Evolutionary conservation across 1,140 invertebrate genomes (phyloP).

Genomic region (Tetramorium alpestre): DNA sequence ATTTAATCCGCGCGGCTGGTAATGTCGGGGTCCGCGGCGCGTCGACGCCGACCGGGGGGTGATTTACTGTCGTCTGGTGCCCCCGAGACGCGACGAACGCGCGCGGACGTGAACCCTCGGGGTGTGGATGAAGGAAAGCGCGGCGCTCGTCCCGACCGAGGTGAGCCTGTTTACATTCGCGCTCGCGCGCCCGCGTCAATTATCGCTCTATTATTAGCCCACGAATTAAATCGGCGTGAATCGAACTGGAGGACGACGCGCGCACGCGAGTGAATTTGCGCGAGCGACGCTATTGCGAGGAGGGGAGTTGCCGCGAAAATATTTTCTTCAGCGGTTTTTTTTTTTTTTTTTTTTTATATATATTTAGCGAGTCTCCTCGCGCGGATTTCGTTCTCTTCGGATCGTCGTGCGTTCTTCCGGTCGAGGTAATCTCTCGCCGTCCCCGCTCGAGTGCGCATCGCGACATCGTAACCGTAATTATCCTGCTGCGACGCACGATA

Average conservation of each 20-base stretch:
- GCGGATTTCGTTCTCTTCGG: not conserved
- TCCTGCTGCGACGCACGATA: conserved; percentile 31
- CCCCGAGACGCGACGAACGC: not conserved
- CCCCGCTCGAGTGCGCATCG: not conserved
- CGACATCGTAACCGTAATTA: conserved; percentile 13
- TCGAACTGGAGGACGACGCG: not conserved
- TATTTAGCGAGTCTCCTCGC: not conserved
- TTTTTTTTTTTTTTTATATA: not conserved
- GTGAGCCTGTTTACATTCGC: not conserved
- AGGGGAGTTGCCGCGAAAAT: no score
- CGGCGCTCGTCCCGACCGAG: no score
- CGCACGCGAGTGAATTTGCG: no score
- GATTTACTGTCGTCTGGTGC: conserved; percentile 20
- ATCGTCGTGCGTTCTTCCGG: not conserved
- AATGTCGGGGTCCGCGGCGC: not conserved
- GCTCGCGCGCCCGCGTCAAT: no score
- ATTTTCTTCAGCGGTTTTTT: not conserved
- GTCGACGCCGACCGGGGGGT: not conserved
- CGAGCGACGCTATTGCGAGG: no score
- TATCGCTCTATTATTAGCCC: no score
- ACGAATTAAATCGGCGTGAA: not conserved
- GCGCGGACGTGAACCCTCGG: not conserved
- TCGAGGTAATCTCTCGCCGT: conserved; percentile 8
- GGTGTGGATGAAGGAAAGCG: no score
- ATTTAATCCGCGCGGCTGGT: not conserved